Evolutionary conservation across 2,888 invertebrate genomes (phyloP).

Genomic region (Marronus borbonicus): DNA sequence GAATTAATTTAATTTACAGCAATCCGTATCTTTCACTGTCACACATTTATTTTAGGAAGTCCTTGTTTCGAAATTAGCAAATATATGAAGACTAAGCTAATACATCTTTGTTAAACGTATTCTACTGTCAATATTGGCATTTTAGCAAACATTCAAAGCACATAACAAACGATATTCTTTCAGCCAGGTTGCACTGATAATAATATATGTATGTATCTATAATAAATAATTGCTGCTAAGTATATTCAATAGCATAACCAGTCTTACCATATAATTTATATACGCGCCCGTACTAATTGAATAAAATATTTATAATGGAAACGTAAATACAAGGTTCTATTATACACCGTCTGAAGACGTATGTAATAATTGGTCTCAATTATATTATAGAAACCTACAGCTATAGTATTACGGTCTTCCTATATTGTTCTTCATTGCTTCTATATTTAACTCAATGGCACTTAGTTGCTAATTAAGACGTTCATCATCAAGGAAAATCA

Average conservation of each 20-base stretch:
- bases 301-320: neutral
- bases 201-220: too few relatives aligned
- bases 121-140: too few relatives aligned
- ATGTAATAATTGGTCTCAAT: neutral
- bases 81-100: too few relatives aligned
- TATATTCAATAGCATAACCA: constrained; percentile 1
- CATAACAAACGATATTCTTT: too few relatives aligned
- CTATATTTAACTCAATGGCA: neutral
- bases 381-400: neutral
- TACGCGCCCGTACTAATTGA: neutral
- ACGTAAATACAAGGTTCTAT: neutral
- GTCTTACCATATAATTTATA: neutral
- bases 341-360: neutral
- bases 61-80: too few relatives aligned
- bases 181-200: too few relatives aligned
- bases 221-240: neutral
- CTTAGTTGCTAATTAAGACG: constrained; percentile 13
- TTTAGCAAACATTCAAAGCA: too few relatives aligned
- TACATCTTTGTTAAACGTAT: too few relatives aligned
- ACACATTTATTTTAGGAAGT: too few relatives aligned
- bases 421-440: constrained; percentile 8
- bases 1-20: too few relatives aligned
- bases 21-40: too few relatives aligned
- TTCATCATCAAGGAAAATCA: constrained; percentile 8
- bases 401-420: neutral